phyloP scores from a whole-genome alignment of 2,888 invertebrate genomes.

The Sicus ferrugineus region DNA sequence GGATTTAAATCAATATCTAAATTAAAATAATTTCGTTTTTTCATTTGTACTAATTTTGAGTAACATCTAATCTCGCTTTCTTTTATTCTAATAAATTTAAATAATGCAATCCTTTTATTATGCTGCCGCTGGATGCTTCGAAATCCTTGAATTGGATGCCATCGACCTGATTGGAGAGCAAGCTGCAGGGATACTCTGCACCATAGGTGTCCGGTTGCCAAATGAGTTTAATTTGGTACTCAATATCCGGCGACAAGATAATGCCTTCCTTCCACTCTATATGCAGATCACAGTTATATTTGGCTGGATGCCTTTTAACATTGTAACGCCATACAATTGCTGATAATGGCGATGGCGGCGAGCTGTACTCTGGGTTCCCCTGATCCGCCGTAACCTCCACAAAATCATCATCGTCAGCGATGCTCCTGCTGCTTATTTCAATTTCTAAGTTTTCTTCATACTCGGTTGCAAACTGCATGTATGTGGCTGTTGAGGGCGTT shows the following conservation, averaged over 20 bases:
- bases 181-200: constrained; percentile 62
- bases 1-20: too few relatives aligned
- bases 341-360: too few relatives aligned
- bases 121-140: constrained; percentile 55
- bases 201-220: constrained; percentile 58
- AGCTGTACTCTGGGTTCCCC: background rate
- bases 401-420: constrained; percentile 25
- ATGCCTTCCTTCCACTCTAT: constrained; percentile 55
- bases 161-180: constrained; percentile 55
- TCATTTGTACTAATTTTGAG: too few relatives aligned
- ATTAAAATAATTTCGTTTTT: too few relatives aligned
- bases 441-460: constrained; percentile 57
- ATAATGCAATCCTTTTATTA: constrained; percentile 59
- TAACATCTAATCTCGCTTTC: too few relatives aligned
- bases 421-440: constrained; percentile 46
- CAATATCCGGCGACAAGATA: constrained; percentile 56
- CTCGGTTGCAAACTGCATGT: constrained; percentile 40
- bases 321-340: constrained; percentile 51
- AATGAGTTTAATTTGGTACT: constrained; percentile 56
- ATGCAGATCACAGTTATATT: constrained; percentile 62
- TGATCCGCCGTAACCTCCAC: background rate
- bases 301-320: constrained; percentile 53
- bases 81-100: constrained; percentile 57
- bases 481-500: constrained; percentile 47
- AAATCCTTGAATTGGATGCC: constrained; percentile 58